Conservation (phyloP, 2,888 invertebrate genomes). For the Mythimna lalbum region DNA sequence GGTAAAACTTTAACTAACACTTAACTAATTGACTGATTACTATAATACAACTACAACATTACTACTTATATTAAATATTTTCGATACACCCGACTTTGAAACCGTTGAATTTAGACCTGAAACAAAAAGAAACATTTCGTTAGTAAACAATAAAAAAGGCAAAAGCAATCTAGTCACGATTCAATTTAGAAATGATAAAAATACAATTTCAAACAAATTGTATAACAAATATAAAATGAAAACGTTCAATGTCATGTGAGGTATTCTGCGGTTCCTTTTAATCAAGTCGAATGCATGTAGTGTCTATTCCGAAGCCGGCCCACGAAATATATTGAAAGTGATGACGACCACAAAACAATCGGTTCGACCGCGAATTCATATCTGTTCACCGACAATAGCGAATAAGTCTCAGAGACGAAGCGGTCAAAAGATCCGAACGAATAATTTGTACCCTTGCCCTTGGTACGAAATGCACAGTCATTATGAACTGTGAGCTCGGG, state of each 20-base stretch:
- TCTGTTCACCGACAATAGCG: slow-evolving; percentile 69
- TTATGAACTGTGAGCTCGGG: slow-evolving; percentile 78
- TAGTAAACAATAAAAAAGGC: slow-evolving; percentile 22
- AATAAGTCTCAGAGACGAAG: slow-evolving; percentile 75
- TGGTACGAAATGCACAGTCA: slow-evolving; percentile 86
- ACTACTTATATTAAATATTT: slow-evolving; percentile 41
- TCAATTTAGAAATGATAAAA: slow-evolving; percentile 58
- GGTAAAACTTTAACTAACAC: slow-evolving; percentile 60
- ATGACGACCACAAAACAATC: slow-evolving; percentile 74
- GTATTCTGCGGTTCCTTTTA: slow-evolving; percentile 73
- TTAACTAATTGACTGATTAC: slow-evolving; percentile 49
- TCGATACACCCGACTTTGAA: slow-evolving; percentile 60
- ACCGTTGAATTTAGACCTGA: slow-evolving; percentile 78
- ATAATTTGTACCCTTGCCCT: slow-evolving; percentile 87
- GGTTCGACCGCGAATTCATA: slow-evolving; percentile 75
- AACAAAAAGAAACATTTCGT: slow-evolving; percentile 73
- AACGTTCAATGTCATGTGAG: slow-evolving; percentile 65
- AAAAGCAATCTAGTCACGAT: slow-evolving; percentile 47
- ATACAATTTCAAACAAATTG: slow-evolving; percentile 44
- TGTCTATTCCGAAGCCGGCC: slow-evolving; percentile 66
- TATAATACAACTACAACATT: slow-evolving; percentile 41
- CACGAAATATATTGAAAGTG: slow-evolving; percentile 70
- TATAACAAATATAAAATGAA: slow-evolving; percentile 64
- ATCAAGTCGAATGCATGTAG: slow-evolving; percentile 71
- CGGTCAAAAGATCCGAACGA: slow-evolving; percentile 80